These are phyloP conservation scores for Barypeithes pellucidus DNA, from an alignment of 2,888 invertebrate genomes.

Conservation along the genomic window DNA sequence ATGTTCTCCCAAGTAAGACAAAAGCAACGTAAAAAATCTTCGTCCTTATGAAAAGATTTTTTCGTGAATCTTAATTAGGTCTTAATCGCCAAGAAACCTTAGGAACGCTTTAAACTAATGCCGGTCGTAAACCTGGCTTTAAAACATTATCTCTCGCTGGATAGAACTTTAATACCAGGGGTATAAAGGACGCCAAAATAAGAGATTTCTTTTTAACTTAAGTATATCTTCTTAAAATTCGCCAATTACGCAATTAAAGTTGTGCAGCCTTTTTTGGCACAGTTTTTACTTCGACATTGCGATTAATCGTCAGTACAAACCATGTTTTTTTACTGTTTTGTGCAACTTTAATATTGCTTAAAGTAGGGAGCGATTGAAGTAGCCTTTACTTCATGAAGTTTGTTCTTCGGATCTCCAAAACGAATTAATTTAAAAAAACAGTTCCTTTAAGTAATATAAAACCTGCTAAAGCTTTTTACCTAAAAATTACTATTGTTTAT, in stretches of 20 bases:
- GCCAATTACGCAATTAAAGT: conserved; percentile 41
- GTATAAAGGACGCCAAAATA: conserved; percentile 38
- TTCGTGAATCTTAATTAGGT: conserved; percentile 36
- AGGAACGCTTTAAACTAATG: conserved; percentile 41
- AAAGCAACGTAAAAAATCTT: conserved; percentile 3
- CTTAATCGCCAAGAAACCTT: conserved; percentile 41
- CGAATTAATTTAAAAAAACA: too few species aligned
- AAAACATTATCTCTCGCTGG: conserved; percentile 44
- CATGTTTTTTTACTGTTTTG: too few species aligned
- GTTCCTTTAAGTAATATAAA: too few species aligned
- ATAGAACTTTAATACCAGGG: conserved; percentile 40
- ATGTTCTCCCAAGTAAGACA: conserved; percentile 5
- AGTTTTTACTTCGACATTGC: conserved; percentile 30
- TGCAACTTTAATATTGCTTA: too few species aligned
- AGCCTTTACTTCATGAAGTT: too few species aligned
- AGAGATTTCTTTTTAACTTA: conserved; percentile 44
- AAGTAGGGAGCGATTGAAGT: too few species aligned
- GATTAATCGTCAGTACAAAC: too few species aligned
- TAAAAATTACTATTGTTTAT: too few species aligned
- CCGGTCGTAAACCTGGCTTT: conserved; percentile 39
- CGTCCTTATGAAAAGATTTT: conserved; percentile 5
- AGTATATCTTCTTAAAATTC: conserved; percentile 47
- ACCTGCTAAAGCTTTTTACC: too few species aligned
- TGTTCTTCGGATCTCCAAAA: too few species aligned
- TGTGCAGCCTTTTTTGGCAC: conserved; percentile 39